Percentiles rank a stretch among this genome's conserved stretches.
Evolutionary conservation across 1,140 invertebrate species (phyloP).

Genomic region (Argopecten irradians): DNA sequence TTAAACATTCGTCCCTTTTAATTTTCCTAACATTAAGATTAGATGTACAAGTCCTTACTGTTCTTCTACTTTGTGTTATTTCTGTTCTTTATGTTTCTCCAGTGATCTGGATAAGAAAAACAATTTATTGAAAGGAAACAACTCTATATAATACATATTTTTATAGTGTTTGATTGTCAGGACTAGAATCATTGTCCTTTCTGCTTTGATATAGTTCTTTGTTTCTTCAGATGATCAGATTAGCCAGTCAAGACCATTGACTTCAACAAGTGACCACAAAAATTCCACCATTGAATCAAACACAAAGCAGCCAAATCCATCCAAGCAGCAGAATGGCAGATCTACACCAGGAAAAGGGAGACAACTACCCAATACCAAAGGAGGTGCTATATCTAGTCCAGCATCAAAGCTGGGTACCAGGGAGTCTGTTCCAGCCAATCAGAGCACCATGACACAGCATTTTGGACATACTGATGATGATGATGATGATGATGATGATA

Average conservation of each 20-base stretch:
- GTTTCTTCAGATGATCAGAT: background rate
- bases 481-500: background rate
- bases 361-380: background rate
- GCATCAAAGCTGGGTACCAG: background rate
- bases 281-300: background rate
- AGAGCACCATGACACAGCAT: conserved; percentile 54
- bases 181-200: background rate
- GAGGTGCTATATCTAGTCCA: background rate
- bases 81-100: no score
- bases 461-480: conserved; percentile 50
- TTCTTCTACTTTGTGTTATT: no score
- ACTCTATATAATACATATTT: no score
- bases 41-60: no score
- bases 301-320: background rate
- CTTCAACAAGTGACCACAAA: conserved; percentile 15
- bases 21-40: no score
- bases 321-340: background rate
- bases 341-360: background rate
- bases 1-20: no score
- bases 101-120: no score
- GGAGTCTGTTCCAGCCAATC: background rate
- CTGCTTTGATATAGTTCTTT: background rate
- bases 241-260: background rate
- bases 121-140: no score
- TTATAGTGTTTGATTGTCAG: no score